Base-by-base conservation (phyloP, 2,888 invertebrate genomes). In the Hybos culiciformis region DNA sequence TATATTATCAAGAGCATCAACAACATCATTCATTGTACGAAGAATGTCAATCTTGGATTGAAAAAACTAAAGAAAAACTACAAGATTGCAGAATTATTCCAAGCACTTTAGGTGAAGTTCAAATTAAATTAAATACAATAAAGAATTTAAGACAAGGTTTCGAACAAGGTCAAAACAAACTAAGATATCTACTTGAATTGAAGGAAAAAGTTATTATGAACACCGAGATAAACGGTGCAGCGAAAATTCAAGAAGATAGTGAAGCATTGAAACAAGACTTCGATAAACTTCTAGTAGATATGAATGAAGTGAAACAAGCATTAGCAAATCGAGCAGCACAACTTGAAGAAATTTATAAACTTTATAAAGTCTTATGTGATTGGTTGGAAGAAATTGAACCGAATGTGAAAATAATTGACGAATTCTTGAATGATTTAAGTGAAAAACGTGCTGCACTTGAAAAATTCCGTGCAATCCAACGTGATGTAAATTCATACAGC, bases 191-290 rank as follows among this genome's bases (percentile, higher is more conserved):
- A 39, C 67, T 90, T 24, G 94, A 94, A 56, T 69, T 92, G 3
- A 92, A 92, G 58, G 94, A 94, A 62, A 84, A 86, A 57, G 90
- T 93, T 0, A 83, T 91, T 8, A 81, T 92, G 73, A 92, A 90
- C 58, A 94, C 93, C 0, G 91, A 90, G 64, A 81, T 83, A 51
- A 74, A 77, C 41, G 94, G 94, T 0, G 87, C 86, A 1, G 78
- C 79, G 1, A 86, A 86, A 61, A 91, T 94, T 45, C 82, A 90
- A 57, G 91, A 93, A 59, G 90, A 91, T 55, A 91, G 91, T 0
- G 91, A 91, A 58, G 80, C 77, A 50, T 67, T 92, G 19, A 88
- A 90, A 58, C 77, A 80, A 54, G 92, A 93, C 61, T 91, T 93
- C 61, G 93, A 94, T 50, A 87, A 84, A 57, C 66, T 94, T 4